These are phyloP conservation scores for Agriotes lineatus DNA, from an alignment of 2,888 invertebrate species.

Conservation along the genomic window DNA sequence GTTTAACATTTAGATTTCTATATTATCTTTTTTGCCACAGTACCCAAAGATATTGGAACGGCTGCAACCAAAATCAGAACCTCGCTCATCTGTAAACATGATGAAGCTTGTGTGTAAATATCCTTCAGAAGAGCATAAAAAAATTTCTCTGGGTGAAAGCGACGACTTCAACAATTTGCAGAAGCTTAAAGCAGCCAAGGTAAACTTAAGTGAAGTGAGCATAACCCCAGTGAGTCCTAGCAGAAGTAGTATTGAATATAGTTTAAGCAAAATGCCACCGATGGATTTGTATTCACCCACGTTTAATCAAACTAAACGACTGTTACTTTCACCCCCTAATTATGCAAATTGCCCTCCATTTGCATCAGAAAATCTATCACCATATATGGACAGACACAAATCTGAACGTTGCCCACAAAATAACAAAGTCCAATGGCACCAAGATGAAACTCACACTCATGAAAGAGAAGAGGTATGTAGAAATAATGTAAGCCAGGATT, in stretches of 20 bases:
- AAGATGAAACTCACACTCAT: not conserved
- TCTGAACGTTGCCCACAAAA: not conserved
- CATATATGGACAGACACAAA: not conserved
- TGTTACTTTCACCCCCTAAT: conserved; percentile 12
- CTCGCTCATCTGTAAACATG: not conserved
- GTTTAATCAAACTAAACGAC: not conserved
- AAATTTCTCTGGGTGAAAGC: not conserved
- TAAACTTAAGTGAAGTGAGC: conserved; percentile 37
- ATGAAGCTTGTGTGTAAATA: conserved; percentile 26
- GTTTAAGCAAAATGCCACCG: conserved; percentile 44
- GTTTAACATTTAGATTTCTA: no score
- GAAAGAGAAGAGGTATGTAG: conserved; percentile 16
- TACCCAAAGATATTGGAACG: conserved; percentile 24
- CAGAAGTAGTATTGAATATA: conserved; percentile 34
- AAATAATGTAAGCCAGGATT: conserved; percentile 42
- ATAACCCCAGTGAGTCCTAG: conserved; percentile 62
- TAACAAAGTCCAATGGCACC: not conserved
- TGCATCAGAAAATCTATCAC: not conserved
- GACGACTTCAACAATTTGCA: not conserved
- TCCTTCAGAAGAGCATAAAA: conserved; percentile 8
- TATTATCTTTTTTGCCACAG: conserved; percentile 17
- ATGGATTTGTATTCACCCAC: conserved; percentile 44
- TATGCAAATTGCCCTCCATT: not conserved
- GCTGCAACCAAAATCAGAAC: not conserved
- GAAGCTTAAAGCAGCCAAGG: conserved; percentile 23